These are phyloP conservation scores for Bradypodion ventrale DNA, from an alignment of 2,797 vertebrate species.

Conservation along the genomic window DNA sequence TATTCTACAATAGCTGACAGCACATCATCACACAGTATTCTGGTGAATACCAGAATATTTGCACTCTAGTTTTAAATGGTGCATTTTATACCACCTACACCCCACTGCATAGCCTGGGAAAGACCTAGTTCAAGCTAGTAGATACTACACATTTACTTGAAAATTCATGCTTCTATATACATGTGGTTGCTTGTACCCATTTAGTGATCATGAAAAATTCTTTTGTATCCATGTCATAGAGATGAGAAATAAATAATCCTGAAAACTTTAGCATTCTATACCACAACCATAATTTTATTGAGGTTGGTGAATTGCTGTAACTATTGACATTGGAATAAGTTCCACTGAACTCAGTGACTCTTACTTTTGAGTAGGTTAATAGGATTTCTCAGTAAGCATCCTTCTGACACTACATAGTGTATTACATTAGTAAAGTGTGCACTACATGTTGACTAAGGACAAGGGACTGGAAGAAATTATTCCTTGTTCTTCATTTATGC, in stretches of 20 bases:
- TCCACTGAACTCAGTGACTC: neutral
- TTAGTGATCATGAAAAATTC: too few relatives aligned
- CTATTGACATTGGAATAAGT: neutral
- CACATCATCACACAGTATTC: neutral
- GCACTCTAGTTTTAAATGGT: neutral
- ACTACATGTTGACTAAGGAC: constrained; percentile 1
- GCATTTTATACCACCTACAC: neutral
- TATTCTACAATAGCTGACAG: neutral
- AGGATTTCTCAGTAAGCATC: neutral
- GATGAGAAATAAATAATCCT: neutral
- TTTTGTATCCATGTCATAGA: too few relatives aligned
- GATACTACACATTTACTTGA: neutral
- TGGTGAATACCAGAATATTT: neutral
- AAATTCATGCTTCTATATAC: too few relatives aligned
- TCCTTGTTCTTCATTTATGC: neutral
- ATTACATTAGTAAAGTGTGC: neutral
- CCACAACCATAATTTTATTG: neutral
- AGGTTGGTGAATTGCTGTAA: neutral
- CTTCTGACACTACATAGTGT: neutral
- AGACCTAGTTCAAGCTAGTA: neutral
- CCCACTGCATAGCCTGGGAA: neutral
- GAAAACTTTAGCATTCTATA: neutral
- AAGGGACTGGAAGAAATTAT: neutral
- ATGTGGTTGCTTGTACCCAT: too few relatives aligned
- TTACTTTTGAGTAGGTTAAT: neutral